Evolutionary conservation across 2,888 invertebrate genomes (phyloP).

Genomic region (Carpatolechia fugitivella): DNA sequence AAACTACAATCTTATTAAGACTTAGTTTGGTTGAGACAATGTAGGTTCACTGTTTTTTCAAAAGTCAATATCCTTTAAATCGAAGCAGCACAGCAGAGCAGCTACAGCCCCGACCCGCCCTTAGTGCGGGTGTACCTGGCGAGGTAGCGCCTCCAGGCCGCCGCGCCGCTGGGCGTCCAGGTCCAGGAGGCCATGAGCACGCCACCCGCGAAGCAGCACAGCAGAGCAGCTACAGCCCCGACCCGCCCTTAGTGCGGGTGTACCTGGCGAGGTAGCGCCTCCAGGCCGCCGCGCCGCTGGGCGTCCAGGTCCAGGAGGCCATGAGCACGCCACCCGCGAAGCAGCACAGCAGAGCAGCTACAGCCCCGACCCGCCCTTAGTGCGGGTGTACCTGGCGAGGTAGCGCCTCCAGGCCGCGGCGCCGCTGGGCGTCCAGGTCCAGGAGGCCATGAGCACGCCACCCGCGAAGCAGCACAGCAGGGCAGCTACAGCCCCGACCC

Average conservation of each 20-base stretch:
- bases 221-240: no score
- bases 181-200: conserved; percentile 96
- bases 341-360: conserved; percentile 90
- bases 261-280: conserved; percentile 81
- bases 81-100: no score
- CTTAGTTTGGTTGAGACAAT: no score
- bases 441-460: conserved; percentile 93
- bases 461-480: conserved; percentile 86
- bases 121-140: no score
- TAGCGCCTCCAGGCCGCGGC: conserved; percentile 91
- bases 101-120: no score
- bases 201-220: no score
- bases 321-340: conserved; percentile 92
- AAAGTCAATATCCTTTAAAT: no score
- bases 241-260: no score
- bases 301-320: conserved; percentile 97
- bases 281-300: conserved; percentile 91
- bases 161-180: conserved; percentile 91
- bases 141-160: conserved; percentile 93
- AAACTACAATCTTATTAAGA: no score
- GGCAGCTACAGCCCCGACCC: conserved; percentile 90
- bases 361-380: conserved; percentile 88
- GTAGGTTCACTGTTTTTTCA: no score
- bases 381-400: no score
- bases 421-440: conserved; percentile 95